Evolutionary conservation across 2,888 invertebrate species (phyloP).

Genomic region (Volucella bombylans): DNA sequence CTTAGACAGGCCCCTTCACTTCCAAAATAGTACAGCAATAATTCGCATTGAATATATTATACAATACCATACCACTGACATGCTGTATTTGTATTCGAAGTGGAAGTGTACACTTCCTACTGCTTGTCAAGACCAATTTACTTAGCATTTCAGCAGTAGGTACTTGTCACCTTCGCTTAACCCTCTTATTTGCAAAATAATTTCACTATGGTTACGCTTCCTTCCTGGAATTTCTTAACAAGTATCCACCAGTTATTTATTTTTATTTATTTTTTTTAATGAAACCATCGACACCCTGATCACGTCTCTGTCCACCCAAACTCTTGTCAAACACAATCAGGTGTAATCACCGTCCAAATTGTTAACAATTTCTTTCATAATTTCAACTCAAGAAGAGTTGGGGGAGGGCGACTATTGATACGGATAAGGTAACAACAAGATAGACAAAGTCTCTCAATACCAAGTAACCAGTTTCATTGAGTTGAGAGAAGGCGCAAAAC

Average conservation of each 20-base stretch:
- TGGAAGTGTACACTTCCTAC: background rate
- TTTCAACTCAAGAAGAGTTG: background rate
- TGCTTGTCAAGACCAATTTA: constrained; percentile 1
- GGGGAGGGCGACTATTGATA: background rate
- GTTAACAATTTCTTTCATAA: constrained; percentile 45
- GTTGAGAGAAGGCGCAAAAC: constrained; percentile 46
- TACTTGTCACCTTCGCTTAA: constrained; percentile 34
- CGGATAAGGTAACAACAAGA: constrained; percentile 8
- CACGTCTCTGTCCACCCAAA: background rate
- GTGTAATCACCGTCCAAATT: constrained; percentile 58
- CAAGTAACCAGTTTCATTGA: constrained; percentile 56
- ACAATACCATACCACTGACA: too few relatives aligned
- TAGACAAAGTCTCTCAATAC: constrained; percentile 2
- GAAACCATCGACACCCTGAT: background rate
- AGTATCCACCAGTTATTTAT: background rate
- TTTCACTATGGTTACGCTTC: constrained; percentile 44
- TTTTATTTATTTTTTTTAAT: constrained; percentile 1
- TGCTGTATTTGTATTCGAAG: too few relatives aligned
- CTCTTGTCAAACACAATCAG: constrained; percentile 41
- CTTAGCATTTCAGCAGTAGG: background rate
- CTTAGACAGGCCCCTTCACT: too few relatives aligned
- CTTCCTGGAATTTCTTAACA: constrained; percentile 44
- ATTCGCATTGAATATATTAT: too few relatives aligned
- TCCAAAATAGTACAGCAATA: too few relatives aligned
- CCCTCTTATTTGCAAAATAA: constrained; percentile 22